Percentiles rank a stretch among this genome's conserved stretches.
Evolutionary conservation across 2,113 vertebrate species (phyloP).

Genomic region (Silurus glanis): DNA sequence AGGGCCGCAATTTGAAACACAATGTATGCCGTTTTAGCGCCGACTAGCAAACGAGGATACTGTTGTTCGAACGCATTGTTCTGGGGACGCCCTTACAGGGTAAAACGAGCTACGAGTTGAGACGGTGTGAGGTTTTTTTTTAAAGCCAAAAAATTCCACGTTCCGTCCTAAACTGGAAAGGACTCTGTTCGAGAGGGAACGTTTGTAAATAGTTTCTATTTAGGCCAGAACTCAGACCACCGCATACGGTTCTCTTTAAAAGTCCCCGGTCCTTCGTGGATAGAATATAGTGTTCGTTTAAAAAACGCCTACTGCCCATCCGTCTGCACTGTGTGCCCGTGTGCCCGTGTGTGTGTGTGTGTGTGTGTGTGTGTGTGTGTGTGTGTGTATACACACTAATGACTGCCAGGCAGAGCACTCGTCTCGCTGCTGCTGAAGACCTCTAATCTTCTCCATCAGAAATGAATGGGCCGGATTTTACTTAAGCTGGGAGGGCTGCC

Average conservation of each 20-base stretch:
- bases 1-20: background rate
- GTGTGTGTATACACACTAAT: conserved; percentile 43
- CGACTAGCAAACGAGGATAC: too few species aligned
- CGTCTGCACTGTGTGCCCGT: conserved; percentile 5
- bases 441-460: conserved; percentile 59
- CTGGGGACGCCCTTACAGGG: too few species aligned
- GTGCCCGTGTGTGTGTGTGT: conserved; percentile 28
- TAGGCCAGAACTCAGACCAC: background rate
- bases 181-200: background rate
- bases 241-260: conserved; percentile 11
- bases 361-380: conserved; percentile 31
- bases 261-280: conserved; percentile 11
- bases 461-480: conserved; percentile 58
- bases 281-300: conserved; percentile 10
- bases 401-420: conserved; percentile 51
- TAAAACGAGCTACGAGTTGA: too few species aligned
- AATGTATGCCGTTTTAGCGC: background rate
- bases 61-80: too few species aligned
- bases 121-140: background rate
- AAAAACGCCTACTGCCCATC: conserved; percentile 30
- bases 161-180: background rate
- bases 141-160: background rate
- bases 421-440: conserved; percentile 50
- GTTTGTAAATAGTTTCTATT: background rate
- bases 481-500: conserved; percentile 52